phyloP scores from a whole-genome alignment of 2,113 vertebrate genomes.

The Caretta caretta region DNA sequence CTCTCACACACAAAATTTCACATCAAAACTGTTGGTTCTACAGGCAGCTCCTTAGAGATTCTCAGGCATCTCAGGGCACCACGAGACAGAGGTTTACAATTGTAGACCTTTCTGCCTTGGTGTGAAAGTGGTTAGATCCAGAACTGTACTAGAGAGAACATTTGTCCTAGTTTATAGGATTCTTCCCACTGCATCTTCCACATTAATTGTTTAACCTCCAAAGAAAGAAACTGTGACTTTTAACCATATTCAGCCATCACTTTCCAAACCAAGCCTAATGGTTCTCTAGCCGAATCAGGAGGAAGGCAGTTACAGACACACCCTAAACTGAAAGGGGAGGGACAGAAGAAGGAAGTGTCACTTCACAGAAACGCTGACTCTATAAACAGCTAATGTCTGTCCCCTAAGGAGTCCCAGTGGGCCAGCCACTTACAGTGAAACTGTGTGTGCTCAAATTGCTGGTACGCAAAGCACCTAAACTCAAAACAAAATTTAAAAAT shows the following conservation, averaged over 20 bases:
- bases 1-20: background rate
- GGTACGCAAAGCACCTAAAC: background rate
- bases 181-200: background rate
- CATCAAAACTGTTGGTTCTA: background rate
- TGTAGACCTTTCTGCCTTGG: rapidly evolving
- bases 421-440: background rate
- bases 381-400: background rate
- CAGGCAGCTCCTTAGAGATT: background rate
- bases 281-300: background rate
- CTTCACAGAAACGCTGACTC: slow-evolving; percentile 34
- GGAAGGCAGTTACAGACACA: slow-evolving; percentile 46
- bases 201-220: background rate
- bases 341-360: slow-evolving; percentile 25
- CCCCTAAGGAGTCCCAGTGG: slow-evolving; percentile 42
- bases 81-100: background rate
- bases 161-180: background rate
- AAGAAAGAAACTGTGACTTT: background rate
- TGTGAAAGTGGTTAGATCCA: background rate
- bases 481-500: background rate
- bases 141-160: background rate
- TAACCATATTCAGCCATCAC: background rate
- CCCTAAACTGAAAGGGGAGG: slow-evolving; percentile 48
- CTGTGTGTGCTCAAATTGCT: background rate
- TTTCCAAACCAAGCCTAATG: background rate
- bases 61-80: background rate